Evolutionary conservation across 2,888 invertebrate species (phyloP), one percentile per base, ranked within the genome.

Genomic region (Noctua janthina): DNA sequence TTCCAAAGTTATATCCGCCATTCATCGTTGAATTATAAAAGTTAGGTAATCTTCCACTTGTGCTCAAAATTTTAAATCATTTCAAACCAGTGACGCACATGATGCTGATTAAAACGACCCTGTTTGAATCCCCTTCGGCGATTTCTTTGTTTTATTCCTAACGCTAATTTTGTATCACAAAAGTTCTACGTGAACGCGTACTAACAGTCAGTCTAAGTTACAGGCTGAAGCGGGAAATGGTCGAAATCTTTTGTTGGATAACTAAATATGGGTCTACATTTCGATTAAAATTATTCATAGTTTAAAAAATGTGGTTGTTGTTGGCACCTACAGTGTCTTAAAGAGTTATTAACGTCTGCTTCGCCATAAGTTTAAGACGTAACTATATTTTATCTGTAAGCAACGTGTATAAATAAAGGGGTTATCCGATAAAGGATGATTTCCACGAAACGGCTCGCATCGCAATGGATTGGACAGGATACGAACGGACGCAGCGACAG

Each of bases 91-190:
- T 82, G 82, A 81, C 87, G 84, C 91, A 92, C 89, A 91, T 91
- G 92, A 89, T 86, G 85, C 87, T 84, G 89, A 91, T 87, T 87
- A 89, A 86, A 84, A 87, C 80, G 85, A 79, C 75, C 88, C 87
- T 89, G 88, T 85, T 84, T 77, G 86, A 78, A 86, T 84, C 85
- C 90, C 91, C 85, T 88, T 89, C 89, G 91, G 90, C 88, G 90
- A 91, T 91, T 92, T 92, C 92, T 91, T 93, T 92, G 92, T 94
- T 92, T 94, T 92, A 92, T 93, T 91, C 87, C 91, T 89, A 92
- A 92, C 93, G 92, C 94, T 94, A 95, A 94, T 94, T 90, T 90
- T 90, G 94, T 94, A 93, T 94, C 92, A 90, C 90, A 90, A 91
- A 93, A 93, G 90, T 93, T 93, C 91, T 91, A 91, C 92, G 91